Percentiles rank a stretch among this genome's conserved stretches.
These are phyloP conservation scores for Trichogramma pretiosum DNA, from an alignment of 1,140 invertebrate genomes.

Conservation along the genomic window DNA sequence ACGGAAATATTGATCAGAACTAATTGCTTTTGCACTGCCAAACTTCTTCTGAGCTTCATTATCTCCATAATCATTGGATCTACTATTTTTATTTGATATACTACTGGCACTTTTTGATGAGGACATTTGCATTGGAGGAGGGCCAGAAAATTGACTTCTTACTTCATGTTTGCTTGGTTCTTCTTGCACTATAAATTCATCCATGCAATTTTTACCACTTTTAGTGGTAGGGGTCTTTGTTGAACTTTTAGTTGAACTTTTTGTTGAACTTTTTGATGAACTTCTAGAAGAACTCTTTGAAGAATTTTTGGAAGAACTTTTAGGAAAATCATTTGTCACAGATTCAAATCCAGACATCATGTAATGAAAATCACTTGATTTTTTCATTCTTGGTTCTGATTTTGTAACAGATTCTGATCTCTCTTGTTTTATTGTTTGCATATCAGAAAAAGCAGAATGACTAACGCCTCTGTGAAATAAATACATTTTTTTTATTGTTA, in stretches of 20 bases:
- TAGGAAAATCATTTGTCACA: slow-evolving; percentile 5
- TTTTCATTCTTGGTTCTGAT: slow-evolving; percentile 27
- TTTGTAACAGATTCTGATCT: slow-evolving; percentile 32
- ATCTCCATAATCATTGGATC: not conserved
- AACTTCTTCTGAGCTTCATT: slow-evolving; percentile 86
- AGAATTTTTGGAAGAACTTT: too few relatives aligned
- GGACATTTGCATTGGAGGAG: slow-evolving; percentile 13
- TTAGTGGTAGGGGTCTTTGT: too few relatives aligned
- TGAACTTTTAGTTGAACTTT: too few relatives aligned
- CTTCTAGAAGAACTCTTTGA: too few relatives aligned
- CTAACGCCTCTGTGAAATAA: slow-evolving; percentile 75
- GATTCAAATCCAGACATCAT: slow-evolving; percentile 13
- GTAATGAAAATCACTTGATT: slow-evolving; percentile 25
- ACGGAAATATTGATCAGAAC: slow-evolving; percentile 91
- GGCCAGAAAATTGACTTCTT: slow-evolving; percentile 20
- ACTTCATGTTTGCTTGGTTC: slow-evolving; percentile 33
- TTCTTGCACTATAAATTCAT: slow-evolving; percentile 35
- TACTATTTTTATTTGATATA: not conserved
- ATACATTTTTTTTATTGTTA: too few relatives aligned
- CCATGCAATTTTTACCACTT: slow-evolving; percentile 25
- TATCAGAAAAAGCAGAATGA: slow-evolving; percentile 88
- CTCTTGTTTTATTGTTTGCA: slow-evolving; percentile 87
- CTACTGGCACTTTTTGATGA: not conserved
- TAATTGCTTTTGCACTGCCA: slow-evolving; percentile 92
- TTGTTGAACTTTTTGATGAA: too few relatives aligned